Evolutionary conservation across 2,113 vertebrate genomes (phyloP), one percentile per base, ranked within the genome.

Genomic region (Macrotis lagotis): DNA sequence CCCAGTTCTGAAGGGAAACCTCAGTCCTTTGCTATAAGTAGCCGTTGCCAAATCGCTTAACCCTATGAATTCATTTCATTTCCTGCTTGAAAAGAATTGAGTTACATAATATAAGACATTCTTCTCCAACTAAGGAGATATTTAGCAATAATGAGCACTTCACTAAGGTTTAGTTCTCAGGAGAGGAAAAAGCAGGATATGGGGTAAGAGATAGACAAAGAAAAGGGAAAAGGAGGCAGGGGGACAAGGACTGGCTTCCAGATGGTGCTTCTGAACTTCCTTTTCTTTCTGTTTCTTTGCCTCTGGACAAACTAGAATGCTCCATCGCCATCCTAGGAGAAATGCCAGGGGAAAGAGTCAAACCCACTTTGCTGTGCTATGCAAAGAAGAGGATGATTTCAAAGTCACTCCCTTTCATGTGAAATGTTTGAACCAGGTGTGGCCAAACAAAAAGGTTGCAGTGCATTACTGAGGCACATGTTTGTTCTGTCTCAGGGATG

Each of bases 361-460:
- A 91, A 89, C 66, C 0, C 5, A 91, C 94, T 97, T 96, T 95
- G 95, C 98, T 98, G 98, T 98, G 95, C 98, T 97, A 97, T 98
- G 98, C 95, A 97, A 97, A 98, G 97, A 96, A 97, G 95, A 97
- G 50, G 94, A 97, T 93, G 94, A 97, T 31, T 97, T 91, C 95
- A 91, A 97, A 98, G 98, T 98, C 98, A 98, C 98, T 98, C 98
- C 98, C 98, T 97, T 98, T 98, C 95, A 97, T 96, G 94, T 97
- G 96, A 97, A 97, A 98, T 99, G 98, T 98, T 98, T 99, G 98
- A 99, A 97, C 98, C 98, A 99, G 98, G 98, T 98, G 98, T 97
- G 98, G 97, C 96, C 97, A 97, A 83, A 96, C 55, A 93, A 98
- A 83, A 98, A 98, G 98, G 96, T 97, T 97, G 96, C 95, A 37